A percentile compares a stretch with the other conserved stretches of the same genome.
phyloP scores from a whole-genome alignment of 2,113 vertebrate species.

The Etheostoma cragini region DNA sequence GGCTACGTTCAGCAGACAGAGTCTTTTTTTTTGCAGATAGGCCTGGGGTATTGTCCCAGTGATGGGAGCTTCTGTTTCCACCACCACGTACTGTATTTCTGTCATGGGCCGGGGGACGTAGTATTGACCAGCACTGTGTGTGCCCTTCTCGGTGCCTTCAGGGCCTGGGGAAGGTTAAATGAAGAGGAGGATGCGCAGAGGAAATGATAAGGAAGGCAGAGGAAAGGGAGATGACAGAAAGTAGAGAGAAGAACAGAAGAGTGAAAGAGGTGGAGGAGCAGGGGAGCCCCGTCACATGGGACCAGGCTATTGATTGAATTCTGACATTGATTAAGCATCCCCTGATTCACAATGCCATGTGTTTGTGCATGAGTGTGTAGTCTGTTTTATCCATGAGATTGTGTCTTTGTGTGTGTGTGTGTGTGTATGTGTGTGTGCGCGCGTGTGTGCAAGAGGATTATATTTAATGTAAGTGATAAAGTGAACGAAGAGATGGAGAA shows the following conservation, averaged over 20 bases:
- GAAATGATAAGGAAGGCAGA: conserved; percentile 64
- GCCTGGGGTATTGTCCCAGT: background rate
- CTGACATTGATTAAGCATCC: conserved; percentile 86
- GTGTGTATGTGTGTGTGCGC: conserved; percentile 17
- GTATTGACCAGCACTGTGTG: conserved; percentile 69
- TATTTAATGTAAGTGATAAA: conserved; percentile 27
- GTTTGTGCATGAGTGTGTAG: conserved; percentile 49
- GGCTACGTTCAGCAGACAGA: background rate
- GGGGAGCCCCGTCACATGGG: conserved; percentile 76
- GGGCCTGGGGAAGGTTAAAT: conserved; percentile 64
- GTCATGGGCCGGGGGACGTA: background rate
- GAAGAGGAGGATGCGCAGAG: conserved; percentile 56
- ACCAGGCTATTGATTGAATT: conserved; percentile 83
- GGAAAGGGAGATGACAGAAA: conserved; percentile 68
- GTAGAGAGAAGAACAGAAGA: conserved; percentile 38
- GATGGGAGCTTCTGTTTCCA: conserved; percentile 1
- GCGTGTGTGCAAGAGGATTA: background rate
- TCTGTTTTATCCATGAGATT: conserved; percentile 25
- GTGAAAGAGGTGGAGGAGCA: conserved; percentile 33
- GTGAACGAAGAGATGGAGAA: conserved; percentile 31
- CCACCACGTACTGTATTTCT: conserved; percentile 7
- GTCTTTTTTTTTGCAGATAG: background rate
- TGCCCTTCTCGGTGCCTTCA: conserved; percentile 58
- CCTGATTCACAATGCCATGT: conserved; percentile 81
- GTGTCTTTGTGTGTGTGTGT: conserved; percentile 17